A percentile compares a stretch with the other conserved stretches of the same genome.
phyloP scores from a whole-genome alignment of 2,888 invertebrate species.

The Phasia obesa region DNA sequence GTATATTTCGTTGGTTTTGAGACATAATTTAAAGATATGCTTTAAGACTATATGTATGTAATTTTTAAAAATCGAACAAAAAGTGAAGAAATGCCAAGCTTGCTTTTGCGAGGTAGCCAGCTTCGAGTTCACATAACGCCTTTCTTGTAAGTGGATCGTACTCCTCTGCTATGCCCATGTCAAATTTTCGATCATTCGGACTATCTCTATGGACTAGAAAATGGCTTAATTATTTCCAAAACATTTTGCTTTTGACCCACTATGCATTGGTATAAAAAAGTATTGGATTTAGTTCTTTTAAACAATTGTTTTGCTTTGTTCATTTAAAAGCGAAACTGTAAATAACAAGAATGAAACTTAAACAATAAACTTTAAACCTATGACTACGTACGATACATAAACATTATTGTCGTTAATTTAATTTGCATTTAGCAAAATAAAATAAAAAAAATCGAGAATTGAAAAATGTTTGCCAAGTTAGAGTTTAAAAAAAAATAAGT shows the following conservation, averaged over 20 bases:
- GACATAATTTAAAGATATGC: too few species aligned
- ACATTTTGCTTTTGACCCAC: slow-evolving; percentile 11
- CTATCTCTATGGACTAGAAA: too few species aligned
- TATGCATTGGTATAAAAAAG: background rate
- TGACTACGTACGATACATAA: slow-evolving; percentile 16
- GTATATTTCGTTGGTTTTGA: too few species aligned
- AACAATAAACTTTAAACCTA: slow-evolving; percentile 34
- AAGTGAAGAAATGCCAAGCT: too few species aligned
- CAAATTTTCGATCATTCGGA: too few species aligned
- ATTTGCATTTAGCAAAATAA: slow-evolving; percentile 41
- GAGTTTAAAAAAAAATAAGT: background rate
- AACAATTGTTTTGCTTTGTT: slow-evolving; percentile 8
- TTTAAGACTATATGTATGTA: too few species aligned
- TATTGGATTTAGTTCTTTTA: background rate
- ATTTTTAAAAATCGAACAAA: too few species aligned
- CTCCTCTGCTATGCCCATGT: too few species aligned
- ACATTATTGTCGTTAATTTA: slow-evolving; percentile 37
- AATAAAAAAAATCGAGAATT: background rate
- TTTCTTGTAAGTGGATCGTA: too few species aligned
- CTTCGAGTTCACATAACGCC: too few species aligned
- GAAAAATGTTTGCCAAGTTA: background rate
- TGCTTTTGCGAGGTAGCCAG: too few species aligned
- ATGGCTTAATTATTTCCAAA: too few species aligned
- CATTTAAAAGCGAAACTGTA: slow-evolving; percentile 7
- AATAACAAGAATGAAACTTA: slow-evolving; percentile 10